Percentiles rank a stretch among this genome's conserved stretches.
Conservation (phyloP, 2,113 vertebrate genomes). For the Okapia johnstoni region DNA sequence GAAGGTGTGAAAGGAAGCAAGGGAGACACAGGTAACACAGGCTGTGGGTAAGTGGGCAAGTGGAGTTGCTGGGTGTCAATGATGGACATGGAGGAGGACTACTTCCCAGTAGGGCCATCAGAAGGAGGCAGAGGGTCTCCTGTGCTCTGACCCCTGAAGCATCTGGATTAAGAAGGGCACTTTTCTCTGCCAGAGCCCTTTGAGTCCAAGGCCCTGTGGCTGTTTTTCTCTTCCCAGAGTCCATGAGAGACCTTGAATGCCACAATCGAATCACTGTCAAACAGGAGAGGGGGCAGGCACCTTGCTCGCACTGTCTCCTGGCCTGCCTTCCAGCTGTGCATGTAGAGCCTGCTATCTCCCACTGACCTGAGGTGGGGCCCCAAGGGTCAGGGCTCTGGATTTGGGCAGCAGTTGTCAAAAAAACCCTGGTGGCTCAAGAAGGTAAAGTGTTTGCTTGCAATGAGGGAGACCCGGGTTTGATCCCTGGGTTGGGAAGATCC, state of each 20-base stretch:
- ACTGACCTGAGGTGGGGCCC: background rate
- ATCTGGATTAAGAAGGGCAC: background rate
- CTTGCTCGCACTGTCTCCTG: background rate
- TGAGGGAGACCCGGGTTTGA: background rate
- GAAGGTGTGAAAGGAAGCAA: conserved; percentile 68
- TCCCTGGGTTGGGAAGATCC: background rate
- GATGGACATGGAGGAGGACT: background rate
- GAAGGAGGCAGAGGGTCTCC: background rate
- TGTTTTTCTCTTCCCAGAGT: background rate
- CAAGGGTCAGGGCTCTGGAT: background rate
- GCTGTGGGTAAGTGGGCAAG: background rate
- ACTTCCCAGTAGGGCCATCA: background rate
- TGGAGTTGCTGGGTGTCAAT: background rate
- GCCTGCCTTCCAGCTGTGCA: background rate
- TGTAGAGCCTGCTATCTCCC: background rate
- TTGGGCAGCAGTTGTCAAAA: background rate
- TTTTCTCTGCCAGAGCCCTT: background rate
- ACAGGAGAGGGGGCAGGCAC: background rate
- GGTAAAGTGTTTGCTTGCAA: background rate
- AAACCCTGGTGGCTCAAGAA: background rate
- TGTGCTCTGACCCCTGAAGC: background rate
- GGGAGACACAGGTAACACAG: conserved; percentile 73
- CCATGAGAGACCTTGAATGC: background rate
- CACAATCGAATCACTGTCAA: background rate
- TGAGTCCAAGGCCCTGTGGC: background rate